Base-by-base conservation (phyloP, 2,888 invertebrate genomes). In the Athalia rosae region DNA sequence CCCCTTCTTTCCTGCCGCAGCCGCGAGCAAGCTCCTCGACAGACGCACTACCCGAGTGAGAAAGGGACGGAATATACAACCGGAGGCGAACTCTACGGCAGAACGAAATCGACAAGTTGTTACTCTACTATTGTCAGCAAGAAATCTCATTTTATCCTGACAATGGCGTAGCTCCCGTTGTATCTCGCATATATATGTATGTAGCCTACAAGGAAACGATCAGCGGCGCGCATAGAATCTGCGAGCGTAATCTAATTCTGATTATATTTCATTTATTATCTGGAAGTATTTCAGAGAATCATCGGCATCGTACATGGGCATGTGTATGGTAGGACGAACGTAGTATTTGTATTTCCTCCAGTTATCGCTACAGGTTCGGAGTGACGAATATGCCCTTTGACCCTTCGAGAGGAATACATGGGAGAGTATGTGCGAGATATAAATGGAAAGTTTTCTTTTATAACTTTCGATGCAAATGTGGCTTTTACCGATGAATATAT, bases 91-190 rank as follows among this genome's bases (percentile, higher is more conserved):
- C 58, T 13, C 43, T 13, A 8, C 9, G 76, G 45, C 53, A 64
- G 62, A 76, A 43, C 15, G 64, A 77, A 62, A 62, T 62, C 67
- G 69, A 50, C 41, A 50, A 77, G 77, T 62, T 73, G 77, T 77
- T 77, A 77, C 73, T 73, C 53, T 61, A 61, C 69, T 73, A 77
- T 77, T 77, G 77, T 77, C 61, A 73, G 77, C 73, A 63, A 77
- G 77, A 73, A 77, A 77, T 77, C 77, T 77, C 77, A 77, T 77
- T 77, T 77, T 71, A 77, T 77, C 71, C 56, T n/a, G 13, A 63
- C 77, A 69, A n/a, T 77, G 62, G 71, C 71, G 77, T 73, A 53
- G 61, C 61, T 58, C 15, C 28, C 28, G 28, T 28, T 28, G 28
- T 28, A 28, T 28, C 28, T 28, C 28, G 28, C 28, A 28, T 28